Base-by-base conservation (phyloP, 1,140 invertebrate species). In the Solenopsis fugax region DNA sequence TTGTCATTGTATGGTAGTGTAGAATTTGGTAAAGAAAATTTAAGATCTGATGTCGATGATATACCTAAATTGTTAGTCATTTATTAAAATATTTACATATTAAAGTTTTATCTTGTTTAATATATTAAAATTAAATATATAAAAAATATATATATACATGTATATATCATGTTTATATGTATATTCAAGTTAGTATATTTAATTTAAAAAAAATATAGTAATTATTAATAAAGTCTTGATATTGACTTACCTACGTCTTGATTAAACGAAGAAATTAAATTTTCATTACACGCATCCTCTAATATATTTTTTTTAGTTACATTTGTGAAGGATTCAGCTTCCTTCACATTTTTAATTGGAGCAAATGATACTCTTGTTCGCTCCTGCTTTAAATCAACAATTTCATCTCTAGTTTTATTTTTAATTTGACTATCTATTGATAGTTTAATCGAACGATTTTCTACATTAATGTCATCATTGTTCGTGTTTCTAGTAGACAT, bases 341-440 rank as follows among this genome's bases (percentile, higher is more conserved):
- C 7, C 24, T 86, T 85, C 2, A 24, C 10, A 60, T 24, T 41
- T n/a, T n/a, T 12, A 13, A 41, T 78, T 41, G 81, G 71, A 18
- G 37, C 16, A n/a, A 90, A 78, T 13, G 81, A 82, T 45, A 45
- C 34, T n/a, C 34, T 76, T 4, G 48, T 62, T 34, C 29, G 2
- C 1, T 58, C 65, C 9, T 60, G 62, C 9, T 90, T 90, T 56
- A 62, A 9, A 58, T 52, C 34, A 21, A 58, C 4, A 13, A 29
- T 69, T 71, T 72, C 37, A 54, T 29, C 41, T 37, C 5, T 12
- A 29, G 9, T n/a, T 73, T 90, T 75, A 29, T 21, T 75, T 0
- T 65, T 50, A 45, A 52, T 86, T 88, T 90, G 92, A 86, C 88
- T 94, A 69, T 93, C 93, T 16, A 94, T 56, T 7, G 93, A 94